Evolutionary conservation across 2,888 invertebrate genomes (phyloP), one percentile per base, ranked within the genome.

Genomic region (Parasteatoda lunata): DNA sequence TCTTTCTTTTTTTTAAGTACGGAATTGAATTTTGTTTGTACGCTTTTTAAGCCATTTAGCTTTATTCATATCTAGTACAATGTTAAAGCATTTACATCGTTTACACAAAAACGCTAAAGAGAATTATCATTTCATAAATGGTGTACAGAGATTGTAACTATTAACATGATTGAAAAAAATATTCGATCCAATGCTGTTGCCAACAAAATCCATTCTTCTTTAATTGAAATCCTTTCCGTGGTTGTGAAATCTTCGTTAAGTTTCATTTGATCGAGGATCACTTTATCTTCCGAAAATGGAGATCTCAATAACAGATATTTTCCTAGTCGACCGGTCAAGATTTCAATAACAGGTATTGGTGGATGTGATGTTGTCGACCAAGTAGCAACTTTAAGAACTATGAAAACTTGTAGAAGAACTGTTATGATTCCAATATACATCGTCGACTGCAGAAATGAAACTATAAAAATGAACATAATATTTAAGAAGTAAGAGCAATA

Each of bases 401-500:
- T 6, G 3, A 79, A 15, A 11, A 69, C 11, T 49, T 71, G 71
- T 5, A 79, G 48, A 6, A 79, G 49, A 8, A 64, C 3, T 0
- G 71, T 59, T 15, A 49, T 11, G 49, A 54, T 49, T 4, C 48
- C 47, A 13, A 69, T 69, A 47, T 59, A 79, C 79, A 79, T 70
- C 5, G 79, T 79, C 8, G 79, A 71, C n/a, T 48, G 71, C 9
- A 79, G 49, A 54, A 79, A 79, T 4, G 79, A 71, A 13, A 79
- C 79, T 79, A 49, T n/a, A 64, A 71, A 8, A 45, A 68, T 45
- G 68, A 51, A 30, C 30, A 30, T 30, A 30, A 30, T 30, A 30
- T 30, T 30, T 30, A 30, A 30, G 30, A 30, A 30, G 30, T 30
- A 30, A 30, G 30, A 30, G 2, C 30, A 30, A 30, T 30, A 30